Conservation (phyloP, 2,888 invertebrate species). For the Dynastes tityus region DNA sequence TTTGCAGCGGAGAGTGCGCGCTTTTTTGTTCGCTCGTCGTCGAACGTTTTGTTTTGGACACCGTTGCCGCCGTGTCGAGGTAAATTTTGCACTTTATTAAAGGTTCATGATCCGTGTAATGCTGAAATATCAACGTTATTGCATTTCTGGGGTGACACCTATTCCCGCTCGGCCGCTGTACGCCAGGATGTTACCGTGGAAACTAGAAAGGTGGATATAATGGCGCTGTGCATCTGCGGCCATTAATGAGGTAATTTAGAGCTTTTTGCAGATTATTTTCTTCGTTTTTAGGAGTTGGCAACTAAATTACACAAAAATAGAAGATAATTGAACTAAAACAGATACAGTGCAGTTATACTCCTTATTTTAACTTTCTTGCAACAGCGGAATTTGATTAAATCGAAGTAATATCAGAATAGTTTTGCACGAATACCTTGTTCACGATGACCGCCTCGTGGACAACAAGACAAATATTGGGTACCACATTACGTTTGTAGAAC, state of each 20-base stretch:
- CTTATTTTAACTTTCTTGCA: no score
- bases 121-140: constrained; percentile 28
- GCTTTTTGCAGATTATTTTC: not conserved
- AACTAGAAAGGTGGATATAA: not conserved
- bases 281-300: not conserved
- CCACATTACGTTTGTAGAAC: no score
- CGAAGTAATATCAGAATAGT: no score
- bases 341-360: no score
- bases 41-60: constrained; percentile 19
- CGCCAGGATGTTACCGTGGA: constrained; percentile 3
- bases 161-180: not conserved
- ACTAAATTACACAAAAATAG: no score
- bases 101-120: constrained; percentile 37
- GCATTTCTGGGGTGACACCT: constrained; percentile 5
- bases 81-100: constrained; percentile 39
- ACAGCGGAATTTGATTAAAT: no score
- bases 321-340: no score
- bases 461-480: no score
- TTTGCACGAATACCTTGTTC: no score
- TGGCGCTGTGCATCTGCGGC: not conserved
- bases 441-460: no score
- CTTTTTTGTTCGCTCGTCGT: not conserved
- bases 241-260: constrained; percentile 5
- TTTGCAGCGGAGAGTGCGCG: not conserved
- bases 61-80: constrained; percentile 1